Base-by-base conservation (phyloP, 2,113 vertebrate species). In the Platycercus adscitus region DNA sequence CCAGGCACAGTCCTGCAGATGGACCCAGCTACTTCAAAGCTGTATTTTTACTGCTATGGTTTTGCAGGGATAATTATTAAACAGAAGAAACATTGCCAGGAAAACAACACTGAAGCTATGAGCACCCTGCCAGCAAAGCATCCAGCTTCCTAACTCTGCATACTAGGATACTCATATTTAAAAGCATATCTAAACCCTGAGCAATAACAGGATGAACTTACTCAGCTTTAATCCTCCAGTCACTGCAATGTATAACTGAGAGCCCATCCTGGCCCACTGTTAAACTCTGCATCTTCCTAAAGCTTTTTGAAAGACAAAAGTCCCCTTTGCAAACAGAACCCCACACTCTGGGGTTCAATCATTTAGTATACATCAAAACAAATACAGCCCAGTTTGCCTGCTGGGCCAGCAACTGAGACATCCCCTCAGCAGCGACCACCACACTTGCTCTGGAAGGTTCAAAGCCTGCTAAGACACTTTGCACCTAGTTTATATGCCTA, bases 381-480 rank as follows among this genome's bases (percentile, higher is more conserved):
- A 88, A 56, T 35, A 44, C 10, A 49, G 64, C 55, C 91, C 71
- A 29, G 76, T 84, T 91, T 93, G 86, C 77, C 89, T 78, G 91
- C 95, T 96, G 86, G 96, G 90, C 61, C 70, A 89, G 80, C 16
- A 52, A 46, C 79, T 0, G 53, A 93, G 88, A 79, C 72, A 56
- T 19, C 82, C 77, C 85, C 24, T 20, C 70, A 13, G 11, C 63
- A 75, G 5, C 58, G 80, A 93, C 79, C 89, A 89, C 65, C 26
- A 12, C 49, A 80, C 82, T n/a, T 58, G 25, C 71, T 41, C 1
- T 0, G 70, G 53, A 86, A 87, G 83, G 81, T 79, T 93, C 94
- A 92, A 85, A 78, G 90, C 79, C 94, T 89, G 76, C 26, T 70
- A 61, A 75, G 79, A 94, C 77, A 78, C 92, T 73, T 95, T 88